Conservation (phyloP, 2,797 vertebrate species). For the Peromyscus melanophrys region DNA sequence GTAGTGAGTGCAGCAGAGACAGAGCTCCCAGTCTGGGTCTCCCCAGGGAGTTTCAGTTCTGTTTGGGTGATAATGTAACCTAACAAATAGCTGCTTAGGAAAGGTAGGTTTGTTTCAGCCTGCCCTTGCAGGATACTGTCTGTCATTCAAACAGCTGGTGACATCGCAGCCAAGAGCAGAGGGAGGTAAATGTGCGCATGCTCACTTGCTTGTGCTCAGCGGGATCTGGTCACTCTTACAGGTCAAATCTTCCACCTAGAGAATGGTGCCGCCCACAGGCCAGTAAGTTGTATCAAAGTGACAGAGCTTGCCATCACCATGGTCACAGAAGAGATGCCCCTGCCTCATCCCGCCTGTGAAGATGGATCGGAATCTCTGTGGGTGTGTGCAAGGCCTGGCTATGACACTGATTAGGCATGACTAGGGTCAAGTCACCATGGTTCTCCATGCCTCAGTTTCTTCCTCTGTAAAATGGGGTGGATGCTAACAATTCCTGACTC, state of each 20-base stretch:
- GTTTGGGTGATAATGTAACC: neutral
- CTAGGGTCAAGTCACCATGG: no score
- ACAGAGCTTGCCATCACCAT: neutral
- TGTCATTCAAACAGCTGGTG: neutral
- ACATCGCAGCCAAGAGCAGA: neutral
- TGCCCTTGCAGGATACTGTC: neutral
- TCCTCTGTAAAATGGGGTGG: conserved; percentile 13
- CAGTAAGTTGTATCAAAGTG: neutral
- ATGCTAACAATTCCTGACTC: neutral
- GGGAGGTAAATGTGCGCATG: neutral
- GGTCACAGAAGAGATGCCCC: neutral
- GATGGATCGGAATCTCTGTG: neutral
- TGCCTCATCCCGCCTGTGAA: rapidly evolving
- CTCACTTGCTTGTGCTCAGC: no score
- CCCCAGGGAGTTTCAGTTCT: neutral
- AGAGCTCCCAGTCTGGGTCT: neutral
- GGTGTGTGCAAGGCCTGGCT: neutral
- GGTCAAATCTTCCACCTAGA: neutral
- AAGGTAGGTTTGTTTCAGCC: neutral
- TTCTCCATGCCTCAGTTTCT: neutral
- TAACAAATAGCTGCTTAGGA: neutral
- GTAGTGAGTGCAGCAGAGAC: neutral
- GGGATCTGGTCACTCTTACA: neutral
- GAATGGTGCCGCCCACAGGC: neutral
- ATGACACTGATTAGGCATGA: neutral